Evolutionary conservation across 1,140 invertebrate genomes (phyloP).

Genomic region (Camponotus vicinus): DNA sequence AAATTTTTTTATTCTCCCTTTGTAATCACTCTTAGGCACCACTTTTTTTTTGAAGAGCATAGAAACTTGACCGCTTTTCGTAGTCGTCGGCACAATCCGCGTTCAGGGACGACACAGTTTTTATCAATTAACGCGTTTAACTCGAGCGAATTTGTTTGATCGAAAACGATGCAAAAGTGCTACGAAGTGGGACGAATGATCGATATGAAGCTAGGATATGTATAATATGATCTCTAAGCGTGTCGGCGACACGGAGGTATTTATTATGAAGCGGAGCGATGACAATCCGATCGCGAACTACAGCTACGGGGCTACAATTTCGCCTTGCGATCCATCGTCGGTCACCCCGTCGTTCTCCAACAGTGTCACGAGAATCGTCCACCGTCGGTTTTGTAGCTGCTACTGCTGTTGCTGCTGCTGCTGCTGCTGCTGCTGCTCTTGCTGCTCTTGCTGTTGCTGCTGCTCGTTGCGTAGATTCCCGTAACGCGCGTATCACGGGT

Average conservation of each 20-base stretch:
- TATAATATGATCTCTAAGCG: constrained; percentile 48
- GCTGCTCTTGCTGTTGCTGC: too few relatives aligned
- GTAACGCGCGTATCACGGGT: constrained; percentile 48
- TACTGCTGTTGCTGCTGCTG: too few relatives aligned
- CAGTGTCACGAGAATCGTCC: constrained; percentile 18
- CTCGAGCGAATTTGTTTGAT: neutral
- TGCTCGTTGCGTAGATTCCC: neutral
- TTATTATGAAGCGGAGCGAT: neutral
- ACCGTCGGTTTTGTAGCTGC: too few relatives aligned
- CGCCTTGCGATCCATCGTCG: constrained; percentile 43
- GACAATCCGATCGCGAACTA: constrained; percentile 7
- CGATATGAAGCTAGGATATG: constrained; percentile 79
- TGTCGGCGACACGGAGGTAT: neutral
- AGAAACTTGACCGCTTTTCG: constrained; percentile 32
- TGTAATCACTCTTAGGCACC: constrained; percentile 78
- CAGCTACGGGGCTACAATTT: neutral
- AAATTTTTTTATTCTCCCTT: constrained; percentile 63
- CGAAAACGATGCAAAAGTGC: neutral
- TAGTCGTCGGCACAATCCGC: constrained; percentile 38
- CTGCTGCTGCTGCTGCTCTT: too few relatives aligned
- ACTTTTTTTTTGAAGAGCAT: constrained; percentile 36
- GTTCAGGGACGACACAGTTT: constrained; percentile 7
- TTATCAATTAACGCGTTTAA: neutral
- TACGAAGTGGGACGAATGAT: constrained; percentile 51
- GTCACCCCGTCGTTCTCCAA: neutral